Base-by-base conservation (phyloP, 2,113 vertebrate species). In the Sceloporus tristichus region DNA sequence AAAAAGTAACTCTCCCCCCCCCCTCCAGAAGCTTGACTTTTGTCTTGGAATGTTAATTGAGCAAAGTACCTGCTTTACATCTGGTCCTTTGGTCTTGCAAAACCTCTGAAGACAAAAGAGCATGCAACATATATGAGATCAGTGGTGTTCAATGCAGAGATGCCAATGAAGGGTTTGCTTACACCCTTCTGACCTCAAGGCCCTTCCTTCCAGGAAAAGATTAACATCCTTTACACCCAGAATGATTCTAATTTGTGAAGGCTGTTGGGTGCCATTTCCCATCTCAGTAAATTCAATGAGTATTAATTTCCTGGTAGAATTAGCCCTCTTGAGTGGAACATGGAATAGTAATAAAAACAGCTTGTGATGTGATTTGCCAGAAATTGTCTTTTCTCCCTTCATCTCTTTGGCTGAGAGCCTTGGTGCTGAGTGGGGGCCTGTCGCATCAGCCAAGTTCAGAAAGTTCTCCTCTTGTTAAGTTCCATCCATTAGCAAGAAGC, bases 251-350 rank as follows among this genome's bases (percentile, higher is more conserved):
- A 91, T 83, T 91, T 4, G 79, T 38, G 29, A 88, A 92, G 92
- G 84, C 84, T 91, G 59, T 76, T 92, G 93, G 91, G 91, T 93
- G 94, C 88, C 91, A 92, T 91, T 96, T 95, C 92, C 89, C 38
- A 87, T 94, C 79, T 93, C 88, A 90, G 80, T 83, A 66, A 86
- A 92, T 87, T 93, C 87, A 87, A 27, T 80, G 87, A 66, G 82
- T 85, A 38, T 88, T 90, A 89, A 85, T 91, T 95, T 96, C 93
- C 94, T 93, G 91, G 70, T 90, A 83, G 80, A 93, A 74, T 91
- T 85, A 79, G 38, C 65, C 62, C 66, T 92, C 87, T 82, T 84
- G 62, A 93, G n/a, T 92, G 79, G 78, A 59, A 84, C 85, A 89
- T 91, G 83, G 87, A 87, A 75, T 92, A 88, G 56, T 29, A 42